Conservation (phyloP, 2,888 invertebrate species). For the Cantharis lateralis region DNA sequence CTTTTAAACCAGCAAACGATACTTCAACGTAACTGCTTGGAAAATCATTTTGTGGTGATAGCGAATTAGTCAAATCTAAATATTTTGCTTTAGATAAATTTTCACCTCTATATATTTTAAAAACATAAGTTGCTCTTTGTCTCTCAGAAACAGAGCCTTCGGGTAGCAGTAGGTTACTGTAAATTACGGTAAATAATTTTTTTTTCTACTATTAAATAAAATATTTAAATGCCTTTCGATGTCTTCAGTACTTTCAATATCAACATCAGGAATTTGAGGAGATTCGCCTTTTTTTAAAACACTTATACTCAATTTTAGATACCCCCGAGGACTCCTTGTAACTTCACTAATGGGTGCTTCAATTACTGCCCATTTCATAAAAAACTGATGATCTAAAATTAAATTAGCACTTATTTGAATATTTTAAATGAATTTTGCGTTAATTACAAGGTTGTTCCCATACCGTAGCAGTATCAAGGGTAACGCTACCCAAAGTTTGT, state of each 20-base stretch:
- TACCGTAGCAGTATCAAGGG: constrained; percentile 69
- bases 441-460: constrained; percentile 70
- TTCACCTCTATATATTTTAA: constrained; percentile 62
- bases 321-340: constrained; percentile 68
- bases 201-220: background rate
- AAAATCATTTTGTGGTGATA: constrained; percentile 33
- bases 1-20: constrained; percentile 67
- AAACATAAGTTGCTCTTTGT: constrained; percentile 60
- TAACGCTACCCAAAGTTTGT: constrained; percentile 63
- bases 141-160: constrained; percentile 58
- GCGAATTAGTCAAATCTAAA: background rate
- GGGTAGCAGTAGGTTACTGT: constrained; percentile 71
- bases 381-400: constrained; percentile 74
- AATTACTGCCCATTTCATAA: constrained; percentile 85
- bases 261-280: constrained; percentile 60
- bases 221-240: constrained; percentile 65
- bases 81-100: constrained; percentile 37
- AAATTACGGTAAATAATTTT: background rate
- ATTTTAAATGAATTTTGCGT: background rate
- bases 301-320: constrained; percentile 79
- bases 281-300: constrained; percentile 73
- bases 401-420: background rate
- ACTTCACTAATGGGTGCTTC: constrained; percentile 61
- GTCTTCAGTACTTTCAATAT: constrained; percentile 66
- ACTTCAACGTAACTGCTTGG: constrained; percentile 61